phyloP scores from a whole-genome alignment of 2,113 vertebrate genomes.

The Bujurquina vittata region DNA sequence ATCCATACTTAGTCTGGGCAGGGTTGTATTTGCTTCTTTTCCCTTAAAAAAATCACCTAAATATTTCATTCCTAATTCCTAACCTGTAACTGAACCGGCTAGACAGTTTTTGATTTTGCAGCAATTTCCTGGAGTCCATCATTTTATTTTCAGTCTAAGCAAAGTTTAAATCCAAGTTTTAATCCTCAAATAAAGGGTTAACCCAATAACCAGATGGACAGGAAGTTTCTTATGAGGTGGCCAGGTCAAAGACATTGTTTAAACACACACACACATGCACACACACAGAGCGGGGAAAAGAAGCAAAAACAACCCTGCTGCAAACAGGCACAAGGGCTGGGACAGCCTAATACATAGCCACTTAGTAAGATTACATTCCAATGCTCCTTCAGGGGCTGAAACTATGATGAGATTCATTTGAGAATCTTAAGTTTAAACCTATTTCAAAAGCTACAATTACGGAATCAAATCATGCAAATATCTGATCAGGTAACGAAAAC shows the following conservation, averaged over 20 bases:
- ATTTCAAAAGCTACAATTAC: neutral
- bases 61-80: neutral
- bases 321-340: neutral
- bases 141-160: neutral
- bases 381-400: neutral
- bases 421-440: neutral
- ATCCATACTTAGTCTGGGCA: too few species aligned
- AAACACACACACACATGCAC: neutral
- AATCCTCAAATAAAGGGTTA: neutral
- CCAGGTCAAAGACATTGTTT: neutral
- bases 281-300: neutral
- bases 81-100: neutral
- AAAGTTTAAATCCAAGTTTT: neutral
- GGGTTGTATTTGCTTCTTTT: neutral
- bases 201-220: neutral
- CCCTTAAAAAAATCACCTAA: neutral
- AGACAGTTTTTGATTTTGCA: neutral
- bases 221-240: neutral
- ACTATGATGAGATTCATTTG: neutral
- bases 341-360: too few species aligned
- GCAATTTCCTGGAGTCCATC: neutral
- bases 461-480: neutral
- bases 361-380: too few species aligned
- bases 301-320: neutral
- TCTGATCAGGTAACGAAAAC: neutral